These are phyloP conservation scores for Hafferia zeledoni DNA, from an alignment of 2,797 vertebrate species.

Conservation along the genomic window DNA sequence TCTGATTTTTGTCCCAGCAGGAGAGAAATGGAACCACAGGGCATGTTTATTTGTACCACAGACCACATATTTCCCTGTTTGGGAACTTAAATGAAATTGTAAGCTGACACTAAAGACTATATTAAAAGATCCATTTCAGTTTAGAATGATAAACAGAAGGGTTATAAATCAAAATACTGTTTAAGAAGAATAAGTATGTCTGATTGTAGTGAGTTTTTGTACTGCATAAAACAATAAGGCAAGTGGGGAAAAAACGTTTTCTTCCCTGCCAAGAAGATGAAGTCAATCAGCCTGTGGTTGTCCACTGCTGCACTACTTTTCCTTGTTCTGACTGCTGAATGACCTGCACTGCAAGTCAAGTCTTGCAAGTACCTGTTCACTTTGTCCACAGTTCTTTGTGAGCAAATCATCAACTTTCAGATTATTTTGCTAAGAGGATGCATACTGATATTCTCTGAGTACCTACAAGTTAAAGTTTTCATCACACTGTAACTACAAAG, in stretches of 20 bases:
- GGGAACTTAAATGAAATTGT: constrained; percentile 34
- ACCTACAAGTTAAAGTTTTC: neutral
- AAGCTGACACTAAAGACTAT: neutral
- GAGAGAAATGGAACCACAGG: neutral
- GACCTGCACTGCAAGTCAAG: neutral
- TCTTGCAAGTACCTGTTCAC: neutral
- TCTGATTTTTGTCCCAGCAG: constrained; percentile 30
- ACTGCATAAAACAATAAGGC: neutral
- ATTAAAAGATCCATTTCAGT: constrained; percentile 35
- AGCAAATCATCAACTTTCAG: neutral
- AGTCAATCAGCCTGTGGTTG: neutral
- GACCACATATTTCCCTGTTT: constrained; percentile 43
- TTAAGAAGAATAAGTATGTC: neutral
- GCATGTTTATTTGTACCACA: constrained; percentile 44
- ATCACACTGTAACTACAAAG: neutral
- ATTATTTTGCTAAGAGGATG: neutral
- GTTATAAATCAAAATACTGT: neutral
- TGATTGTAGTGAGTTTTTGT: neutral
- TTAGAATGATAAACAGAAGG: constrained; percentile 27
- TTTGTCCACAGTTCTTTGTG: neutral
- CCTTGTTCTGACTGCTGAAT: neutral
- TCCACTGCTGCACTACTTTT: neutral
- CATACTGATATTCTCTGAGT: neutral
- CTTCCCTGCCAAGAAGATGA: neutral
- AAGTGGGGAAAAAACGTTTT: neutral